These are phyloP conservation scores for Larimichthys crocea DNA, from an alignment of 2,113 vertebrate genomes.

Conservation along the genomic window DNA sequence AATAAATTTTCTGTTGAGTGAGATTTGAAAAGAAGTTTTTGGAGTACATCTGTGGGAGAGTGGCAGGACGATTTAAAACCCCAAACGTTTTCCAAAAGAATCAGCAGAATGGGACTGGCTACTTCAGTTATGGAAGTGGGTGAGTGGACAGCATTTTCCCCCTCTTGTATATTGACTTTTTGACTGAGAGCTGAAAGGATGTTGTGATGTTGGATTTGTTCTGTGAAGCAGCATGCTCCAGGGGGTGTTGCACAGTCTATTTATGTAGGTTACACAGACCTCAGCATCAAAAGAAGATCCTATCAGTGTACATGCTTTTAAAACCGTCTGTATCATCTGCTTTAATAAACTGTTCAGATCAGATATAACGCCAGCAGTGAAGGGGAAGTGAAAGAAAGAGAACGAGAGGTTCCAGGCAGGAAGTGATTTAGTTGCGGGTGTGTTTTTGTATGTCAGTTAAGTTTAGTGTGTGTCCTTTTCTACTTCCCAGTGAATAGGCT, in stretches of 20 bases:
- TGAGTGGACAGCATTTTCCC: slow-evolving; percentile 55
- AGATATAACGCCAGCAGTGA: slow-evolving; percentile 8
- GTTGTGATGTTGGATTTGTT: slow-evolving; percentile 30
- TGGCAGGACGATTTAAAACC: slow-evolving; percentile 41
- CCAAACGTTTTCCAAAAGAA: slow-evolving; percentile 27
- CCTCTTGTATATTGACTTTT: slow-evolving; percentile 5
- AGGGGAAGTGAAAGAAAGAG: slow-evolving; percentile 59
- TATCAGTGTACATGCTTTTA: slow-evolving; percentile 6
- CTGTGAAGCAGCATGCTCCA: not conserved
- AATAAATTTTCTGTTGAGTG: not conserved
- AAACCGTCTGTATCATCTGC: not conserved
- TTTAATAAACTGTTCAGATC: slow-evolving; percentile 9
- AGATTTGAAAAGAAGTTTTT: slow-evolving; percentile 28
- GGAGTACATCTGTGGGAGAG: slow-evolving; percentile 22
- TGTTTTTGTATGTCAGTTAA: slow-evolving; percentile 47
- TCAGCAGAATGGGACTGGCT: slow-evolving; percentile 62
- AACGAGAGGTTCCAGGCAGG: slow-evolving; percentile 21
- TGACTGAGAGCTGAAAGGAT: slow-evolving; percentile 19
- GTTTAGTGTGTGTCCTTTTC: slow-evolving; percentile 61
- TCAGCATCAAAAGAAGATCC: slow-evolving; percentile 8
- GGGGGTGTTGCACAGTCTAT: slow-evolving; percentile 10
- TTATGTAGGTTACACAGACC: slow-evolving; percentile 2
- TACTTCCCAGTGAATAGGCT: slow-evolving; percentile 70
- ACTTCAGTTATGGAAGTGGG: slow-evolving; percentile 66
- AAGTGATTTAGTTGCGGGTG: slow-evolving; percentile 32